Percentiles rank a stretch among this genome's conserved stretches.
Conservation (phyloP, 2,797 vertebrate species). For the Onychomys torridus region DNA sequence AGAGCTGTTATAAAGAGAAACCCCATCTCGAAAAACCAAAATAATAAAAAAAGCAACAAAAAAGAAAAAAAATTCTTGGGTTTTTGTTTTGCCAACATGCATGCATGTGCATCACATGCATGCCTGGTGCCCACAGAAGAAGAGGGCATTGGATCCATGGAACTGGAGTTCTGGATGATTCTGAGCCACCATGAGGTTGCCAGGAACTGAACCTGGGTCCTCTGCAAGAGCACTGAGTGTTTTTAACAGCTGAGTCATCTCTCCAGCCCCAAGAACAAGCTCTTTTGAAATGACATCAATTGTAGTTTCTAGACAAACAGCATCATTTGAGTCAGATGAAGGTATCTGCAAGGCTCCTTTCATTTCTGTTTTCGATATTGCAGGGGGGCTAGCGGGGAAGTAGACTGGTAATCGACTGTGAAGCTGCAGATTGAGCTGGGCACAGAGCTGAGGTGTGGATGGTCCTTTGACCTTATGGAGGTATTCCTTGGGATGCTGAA, state of each 20-base stretch:
- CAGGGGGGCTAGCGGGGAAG: neutral
- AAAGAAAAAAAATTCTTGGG: neutral
- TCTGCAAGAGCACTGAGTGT: neutral
- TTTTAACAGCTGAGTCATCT: neutral
- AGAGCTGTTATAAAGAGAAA: neutral
- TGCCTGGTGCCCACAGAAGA: neutral
- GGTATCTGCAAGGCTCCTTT: neutral
- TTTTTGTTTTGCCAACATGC: neutral
- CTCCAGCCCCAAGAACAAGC: neutral
- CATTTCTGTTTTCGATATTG: neutral
- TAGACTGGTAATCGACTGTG: neutral
- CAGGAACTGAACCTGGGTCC: neutral
- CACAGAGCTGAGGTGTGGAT: neutral
- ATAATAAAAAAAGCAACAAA: too few species aligned
- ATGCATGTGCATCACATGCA: neutral
- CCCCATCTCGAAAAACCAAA: neutral
- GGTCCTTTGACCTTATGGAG: neutral
- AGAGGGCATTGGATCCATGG: neutral
- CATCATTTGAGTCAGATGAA: neutral
- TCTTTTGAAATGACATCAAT: constrained; percentile 46
- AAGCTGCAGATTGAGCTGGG: neutral
- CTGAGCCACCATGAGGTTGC: neutral
- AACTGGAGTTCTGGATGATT: neutral
- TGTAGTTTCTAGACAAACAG: constrained; percentile 46
- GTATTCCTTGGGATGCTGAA: neutral